Conservation (phyloP, 1,140 invertebrate species). For the Nasonia longicornis region DNA sequence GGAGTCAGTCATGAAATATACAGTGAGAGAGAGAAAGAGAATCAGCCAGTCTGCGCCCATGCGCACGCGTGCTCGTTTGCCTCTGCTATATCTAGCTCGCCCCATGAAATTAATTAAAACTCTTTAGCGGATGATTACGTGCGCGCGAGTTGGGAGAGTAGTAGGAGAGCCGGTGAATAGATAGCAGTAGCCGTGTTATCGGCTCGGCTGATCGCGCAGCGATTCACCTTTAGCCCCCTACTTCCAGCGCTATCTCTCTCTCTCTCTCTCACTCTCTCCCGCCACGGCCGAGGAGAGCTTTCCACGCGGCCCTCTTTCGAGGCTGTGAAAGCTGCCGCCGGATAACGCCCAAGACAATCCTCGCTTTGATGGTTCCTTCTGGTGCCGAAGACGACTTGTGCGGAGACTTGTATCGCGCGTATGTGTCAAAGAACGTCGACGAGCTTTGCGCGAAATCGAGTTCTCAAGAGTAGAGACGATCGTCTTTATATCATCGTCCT, state of each 20-base stretch:
- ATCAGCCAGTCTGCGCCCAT: neutral
- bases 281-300: neutral
- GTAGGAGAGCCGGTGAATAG: neutral
- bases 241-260: neutral
- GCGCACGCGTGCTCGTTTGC: neutral
- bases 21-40: neutral
- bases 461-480: no score
- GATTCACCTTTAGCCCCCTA: constrained; percentile 8
- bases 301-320: neutral
- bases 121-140: constrained; percentile 46
- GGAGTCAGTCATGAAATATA: constrained; percentile 37
- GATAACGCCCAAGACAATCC: constrained; percentile 31
- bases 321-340: neutral
- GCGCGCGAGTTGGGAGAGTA: constrained; percentile 5
- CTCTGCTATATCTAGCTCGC: neutral
- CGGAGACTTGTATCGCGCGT: neutral
- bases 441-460: no score
- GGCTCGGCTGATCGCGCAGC: constrained; percentile 18
- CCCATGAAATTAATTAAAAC: constrained; percentile 47
- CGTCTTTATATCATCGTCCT: no score
- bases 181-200: constrained; percentile 21
- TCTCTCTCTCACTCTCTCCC: neutral
- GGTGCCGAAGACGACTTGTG: neutral
- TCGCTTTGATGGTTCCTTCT: neutral
- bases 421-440: no score